These are phyloP conservation scores for Cylindroiulus punctatus DNA, from an alignment of 2,888 invertebrate species.

Conservation along the genomic window DNA sequence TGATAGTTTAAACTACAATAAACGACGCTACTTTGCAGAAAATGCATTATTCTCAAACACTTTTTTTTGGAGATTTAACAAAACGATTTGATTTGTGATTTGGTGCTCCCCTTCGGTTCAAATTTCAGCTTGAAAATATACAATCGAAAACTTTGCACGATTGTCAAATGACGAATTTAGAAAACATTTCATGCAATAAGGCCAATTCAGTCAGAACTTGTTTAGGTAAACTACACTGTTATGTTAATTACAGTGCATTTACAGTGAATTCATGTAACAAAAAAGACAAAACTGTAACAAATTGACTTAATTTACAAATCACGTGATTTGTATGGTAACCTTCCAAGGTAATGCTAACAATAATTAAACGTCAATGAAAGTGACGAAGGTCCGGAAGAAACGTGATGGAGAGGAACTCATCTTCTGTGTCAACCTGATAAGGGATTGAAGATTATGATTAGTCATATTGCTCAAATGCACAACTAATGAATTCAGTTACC, in stretches of 20 bases:
- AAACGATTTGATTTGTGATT: background rate
- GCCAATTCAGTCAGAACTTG: too few relatives aligned
- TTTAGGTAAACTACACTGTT: too few relatives aligned
- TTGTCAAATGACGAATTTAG: too few relatives aligned
- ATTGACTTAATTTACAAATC: background rate
- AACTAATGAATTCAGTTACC: too few relatives aligned
- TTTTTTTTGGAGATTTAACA: too few relatives aligned
- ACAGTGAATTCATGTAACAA: background rate
- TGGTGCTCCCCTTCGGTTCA: background rate
- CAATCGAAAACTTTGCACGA: background rate
- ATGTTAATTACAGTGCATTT: background rate
- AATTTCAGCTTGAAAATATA: background rate
- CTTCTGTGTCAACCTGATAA: constrained; percentile 55
- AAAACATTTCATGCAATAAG: too few relatives aligned
- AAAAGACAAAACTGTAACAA: background rate
- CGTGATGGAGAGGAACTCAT: constrained; percentile 56
- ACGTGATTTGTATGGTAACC: background rate
- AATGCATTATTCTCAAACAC: background rate
- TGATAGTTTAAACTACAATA: constrained; percentile 6
- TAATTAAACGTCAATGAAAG: background rate
- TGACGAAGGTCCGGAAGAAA: constrained; percentile 52
- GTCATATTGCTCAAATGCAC: background rate
- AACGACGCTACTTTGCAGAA: background rate
- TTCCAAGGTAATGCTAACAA: background rate
- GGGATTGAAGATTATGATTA: background rate